Percentiles rank a stretch among this genome's conserved stretches.
Conservation (phyloP, 2,888 invertebrate genomes). For the Vandiemenella viatica region DNA sequence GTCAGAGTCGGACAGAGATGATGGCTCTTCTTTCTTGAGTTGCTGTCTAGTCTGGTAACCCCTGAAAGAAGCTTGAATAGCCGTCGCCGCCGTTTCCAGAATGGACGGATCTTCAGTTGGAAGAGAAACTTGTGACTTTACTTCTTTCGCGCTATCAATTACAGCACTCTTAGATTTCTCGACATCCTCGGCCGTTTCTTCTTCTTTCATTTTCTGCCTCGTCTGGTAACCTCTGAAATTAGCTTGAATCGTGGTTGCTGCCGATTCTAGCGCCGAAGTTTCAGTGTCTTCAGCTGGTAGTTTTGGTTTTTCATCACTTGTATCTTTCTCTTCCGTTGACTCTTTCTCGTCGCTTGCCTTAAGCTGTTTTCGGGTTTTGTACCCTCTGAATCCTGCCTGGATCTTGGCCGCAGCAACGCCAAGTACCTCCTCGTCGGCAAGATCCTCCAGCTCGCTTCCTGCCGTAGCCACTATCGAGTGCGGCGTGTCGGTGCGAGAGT, state of each 20-base stretch:
- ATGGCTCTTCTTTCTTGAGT: slow-evolving; percentile 4
- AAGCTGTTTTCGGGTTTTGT: slow-evolving; percentile 27
- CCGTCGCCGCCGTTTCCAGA: slow-evolving; percentile 10
- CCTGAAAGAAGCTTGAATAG: slow-evolving; percentile 17
- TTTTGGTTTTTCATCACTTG: not conserved
- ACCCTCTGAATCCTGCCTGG: slow-evolving; percentile 32
- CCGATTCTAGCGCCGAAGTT: slow-evolving; percentile 1
- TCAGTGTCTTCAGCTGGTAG: not conserved
- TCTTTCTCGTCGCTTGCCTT: slow-evolving; percentile 29
- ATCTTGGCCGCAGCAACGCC: slow-evolving; percentile 29
- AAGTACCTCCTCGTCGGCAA: not conserved
- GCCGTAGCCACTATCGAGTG: not conserved
- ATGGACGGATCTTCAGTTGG: not conserved
- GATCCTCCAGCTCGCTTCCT: not conserved
- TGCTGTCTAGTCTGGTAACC: slow-evolving; percentile 17
- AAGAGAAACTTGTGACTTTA: too few relatives aligned
- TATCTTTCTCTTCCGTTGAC: not conserved
- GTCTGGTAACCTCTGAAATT: slow-evolving; percentile 17
- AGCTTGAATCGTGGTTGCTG: slow-evolving; percentile 17
- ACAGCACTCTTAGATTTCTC: not conserved
- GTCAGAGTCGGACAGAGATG: not conserved
- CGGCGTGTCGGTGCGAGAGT: not conserved
- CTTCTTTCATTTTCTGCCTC: slow-evolving; percentile 8
- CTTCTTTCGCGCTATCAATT: not conserved
- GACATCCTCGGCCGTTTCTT: not conserved